Percentiles rank a stretch among this genome's conserved stretches.
Conservation (phyloP, 2,888 invertebrate genomes). For the Arenicola marina region DNA sequence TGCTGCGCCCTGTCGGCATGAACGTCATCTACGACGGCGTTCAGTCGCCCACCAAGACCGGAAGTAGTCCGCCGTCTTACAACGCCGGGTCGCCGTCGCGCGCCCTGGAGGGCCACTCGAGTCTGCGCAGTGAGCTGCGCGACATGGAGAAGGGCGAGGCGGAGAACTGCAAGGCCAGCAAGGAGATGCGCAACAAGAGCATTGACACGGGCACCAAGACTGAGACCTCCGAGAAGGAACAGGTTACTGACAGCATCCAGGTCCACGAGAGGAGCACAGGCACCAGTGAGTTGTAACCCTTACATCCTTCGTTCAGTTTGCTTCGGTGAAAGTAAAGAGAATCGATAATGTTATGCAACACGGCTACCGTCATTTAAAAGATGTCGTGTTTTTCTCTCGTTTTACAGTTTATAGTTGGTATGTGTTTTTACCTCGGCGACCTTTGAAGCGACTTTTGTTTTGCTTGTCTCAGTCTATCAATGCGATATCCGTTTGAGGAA, state of each 20-base stretch:
- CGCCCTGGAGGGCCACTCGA: slow-evolving; percentile 45
- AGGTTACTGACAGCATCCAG: slow-evolving; percentile 45
- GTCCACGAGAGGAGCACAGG: slow-evolving; percentile 14
- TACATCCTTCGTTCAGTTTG: too few species aligned
- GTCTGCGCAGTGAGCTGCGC: slow-evolving; percentile 40
- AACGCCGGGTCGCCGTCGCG: slow-evolving; percentile 49
- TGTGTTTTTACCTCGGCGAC: too few species aligned
- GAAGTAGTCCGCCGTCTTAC: slow-evolving; percentile 50
- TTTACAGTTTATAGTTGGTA: too few species aligned
- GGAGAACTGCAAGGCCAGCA: slow-evolving; percentile 9
- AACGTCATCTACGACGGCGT: slow-evolving; percentile 41
- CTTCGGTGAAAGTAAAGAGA: too few species aligned
- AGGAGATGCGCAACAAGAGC: slow-evolving; percentile 17
- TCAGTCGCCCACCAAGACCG: slow-evolving; percentile 56
- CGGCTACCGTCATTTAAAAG: too few species aligned
- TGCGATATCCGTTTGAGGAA: too few species aligned
- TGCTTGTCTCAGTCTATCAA: too few species aligned
- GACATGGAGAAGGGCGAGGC: not conserved
- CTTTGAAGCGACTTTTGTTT: too few species aligned
- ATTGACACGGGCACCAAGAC: slow-evolving; percentile 22
- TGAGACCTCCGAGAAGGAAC: slow-evolving; percentile 50
- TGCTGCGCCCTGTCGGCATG: slow-evolving; percentile 46
- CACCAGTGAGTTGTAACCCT: slow-evolving; percentile 1
- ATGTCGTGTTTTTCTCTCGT: too few species aligned
- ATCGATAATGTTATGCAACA: too few species aligned